Percentiles rank a stretch among this genome's conserved stretches.
Conservation (phyloP, 2,888 invertebrate species). For the Caenorhabditis sp. region DNA sequence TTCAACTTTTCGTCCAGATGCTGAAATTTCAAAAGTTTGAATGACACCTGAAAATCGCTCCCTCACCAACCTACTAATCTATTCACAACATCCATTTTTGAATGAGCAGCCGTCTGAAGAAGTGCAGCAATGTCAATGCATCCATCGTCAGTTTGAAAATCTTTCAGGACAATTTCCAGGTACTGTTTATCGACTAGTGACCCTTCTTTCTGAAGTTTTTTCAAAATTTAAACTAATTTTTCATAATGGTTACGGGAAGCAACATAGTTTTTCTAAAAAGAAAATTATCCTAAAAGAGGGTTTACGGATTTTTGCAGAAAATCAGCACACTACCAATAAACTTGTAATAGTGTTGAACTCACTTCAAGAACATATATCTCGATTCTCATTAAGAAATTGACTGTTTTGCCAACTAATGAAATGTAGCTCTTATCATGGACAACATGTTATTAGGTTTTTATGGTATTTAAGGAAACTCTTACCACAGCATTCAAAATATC, state of each 20-base stretch:
- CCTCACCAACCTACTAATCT: constrained; percentile 19
- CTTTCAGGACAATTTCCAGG: constrained; percentile 42
- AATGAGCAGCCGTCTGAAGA: background rate
- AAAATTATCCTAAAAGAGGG: too few relatives aligned
- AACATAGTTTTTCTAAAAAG: too few relatives aligned
- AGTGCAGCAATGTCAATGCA: constrained; percentile 44
- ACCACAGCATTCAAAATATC: constrained; percentile 45
- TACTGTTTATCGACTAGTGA: constrained; percentile 46
- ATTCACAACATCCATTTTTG: constrained; percentile 30
- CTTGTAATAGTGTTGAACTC: too few relatives aligned
- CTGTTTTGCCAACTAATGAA: too few relatives aligned
- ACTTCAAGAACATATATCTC: too few relatives aligned
- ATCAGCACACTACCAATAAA: too few relatives aligned
- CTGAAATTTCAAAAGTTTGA: background rate
- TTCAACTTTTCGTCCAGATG: constrained; percentile 18
- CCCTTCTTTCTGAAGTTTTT: constrained; percentile 31
- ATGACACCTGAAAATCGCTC: background rate
- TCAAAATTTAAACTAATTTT: too few relatives aligned
- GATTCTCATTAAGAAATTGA: too few relatives aligned
- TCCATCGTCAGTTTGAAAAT: constrained; percentile 31
- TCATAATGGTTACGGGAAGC: too few relatives aligned
- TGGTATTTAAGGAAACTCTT: too few relatives aligned
- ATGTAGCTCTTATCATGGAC: too few relatives aligned
- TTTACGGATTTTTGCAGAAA: background rate
- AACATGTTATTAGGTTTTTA: too few relatives aligned